Evolutionary conservation across 2,797 vertebrate genomes (phyloP).

Genomic region (Oreortyx pictus): DNA sequence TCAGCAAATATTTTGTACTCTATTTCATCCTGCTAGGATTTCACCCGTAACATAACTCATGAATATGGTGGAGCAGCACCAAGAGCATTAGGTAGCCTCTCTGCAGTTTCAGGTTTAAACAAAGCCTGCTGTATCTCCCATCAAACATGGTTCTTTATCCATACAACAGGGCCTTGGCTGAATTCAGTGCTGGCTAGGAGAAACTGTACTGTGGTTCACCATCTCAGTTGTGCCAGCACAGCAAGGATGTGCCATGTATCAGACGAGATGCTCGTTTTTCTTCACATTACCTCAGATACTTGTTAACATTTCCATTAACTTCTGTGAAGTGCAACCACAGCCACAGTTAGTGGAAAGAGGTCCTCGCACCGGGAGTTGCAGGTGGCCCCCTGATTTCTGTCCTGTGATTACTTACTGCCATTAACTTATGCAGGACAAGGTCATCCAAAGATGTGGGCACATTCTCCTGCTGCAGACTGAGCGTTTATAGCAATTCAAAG

Average conservation of each 20-base stretch:
- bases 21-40: not conserved
- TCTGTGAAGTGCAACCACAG: not conserved
- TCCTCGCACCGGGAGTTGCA: not conserved
- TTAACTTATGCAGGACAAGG: not conserved
- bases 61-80: not conserved
- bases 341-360: not conserved
- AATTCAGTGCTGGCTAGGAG: not conserved
- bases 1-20: not conserved
- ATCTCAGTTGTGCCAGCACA: not conserved
- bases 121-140: not conserved
- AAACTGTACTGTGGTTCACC: accelerated
- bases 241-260: not conserved
- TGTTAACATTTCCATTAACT: not conserved
- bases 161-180: accelerated
- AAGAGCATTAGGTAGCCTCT: not conserved
- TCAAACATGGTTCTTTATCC: not conserved
- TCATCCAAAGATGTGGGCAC: not conserved
- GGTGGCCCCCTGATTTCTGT: not conserved
- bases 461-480: not conserved
- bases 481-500: not conserved
- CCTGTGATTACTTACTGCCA: not conserved
- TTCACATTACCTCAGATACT: not conserved
- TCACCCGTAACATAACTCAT: not conserved
- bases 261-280: not conserved
- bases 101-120: not conserved